Conservation (phyloP, 1,140 invertebrate genomes). For the Physella acuta region DNA sequence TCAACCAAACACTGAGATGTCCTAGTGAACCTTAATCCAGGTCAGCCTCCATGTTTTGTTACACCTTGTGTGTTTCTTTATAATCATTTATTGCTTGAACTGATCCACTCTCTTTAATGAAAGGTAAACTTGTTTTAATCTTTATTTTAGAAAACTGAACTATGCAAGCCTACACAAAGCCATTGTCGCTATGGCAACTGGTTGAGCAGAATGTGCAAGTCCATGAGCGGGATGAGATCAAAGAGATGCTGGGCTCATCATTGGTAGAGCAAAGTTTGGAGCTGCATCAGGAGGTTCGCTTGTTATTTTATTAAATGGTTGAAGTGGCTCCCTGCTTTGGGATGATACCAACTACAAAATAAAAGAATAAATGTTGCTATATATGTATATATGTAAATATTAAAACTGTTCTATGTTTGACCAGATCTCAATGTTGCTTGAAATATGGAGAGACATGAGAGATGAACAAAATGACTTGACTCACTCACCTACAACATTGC, state of each 20-base stretch:
- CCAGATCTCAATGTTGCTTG: conserved; percentile 38
- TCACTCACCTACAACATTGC: conserved; percentile 15
- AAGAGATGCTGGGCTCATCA: conserved; percentile 51
- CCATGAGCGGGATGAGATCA: conserved; percentile 52
- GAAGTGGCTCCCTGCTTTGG: too few relatives aligned
- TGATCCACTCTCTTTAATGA: too few relatives aligned
- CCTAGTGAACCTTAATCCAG: too few relatives aligned
- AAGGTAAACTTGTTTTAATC: too few relatives aligned
- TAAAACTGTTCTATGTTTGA: background rate
- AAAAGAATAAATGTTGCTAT: background rate
- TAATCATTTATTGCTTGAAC: too few relatives aligned
- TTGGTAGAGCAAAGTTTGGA: conserved; percentile 54
- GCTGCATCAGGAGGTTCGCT: conserved; percentile 49
- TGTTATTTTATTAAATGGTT: background rate
- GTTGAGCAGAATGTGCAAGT: conserved; percentile 47
- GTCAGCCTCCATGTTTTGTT: too few relatives aligned
- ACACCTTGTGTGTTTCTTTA: too few relatives aligned
- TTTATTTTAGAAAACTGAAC: background rate
- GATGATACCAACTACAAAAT: background rate
- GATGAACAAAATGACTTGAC: conserved; percentile 21
- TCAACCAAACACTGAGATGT: too few relatives aligned
- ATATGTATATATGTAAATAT: too few relatives aligned
- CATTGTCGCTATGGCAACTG: conserved; percentile 51
- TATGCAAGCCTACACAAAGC: conserved; percentile 46
- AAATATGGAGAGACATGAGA: conserved; percentile 41